Percentiles rank a stretch among this genome's conserved stretches.
phyloP scores from a whole-genome alignment of 2,888 invertebrate genomes.

The Clepsis dumicolana region DNA sequence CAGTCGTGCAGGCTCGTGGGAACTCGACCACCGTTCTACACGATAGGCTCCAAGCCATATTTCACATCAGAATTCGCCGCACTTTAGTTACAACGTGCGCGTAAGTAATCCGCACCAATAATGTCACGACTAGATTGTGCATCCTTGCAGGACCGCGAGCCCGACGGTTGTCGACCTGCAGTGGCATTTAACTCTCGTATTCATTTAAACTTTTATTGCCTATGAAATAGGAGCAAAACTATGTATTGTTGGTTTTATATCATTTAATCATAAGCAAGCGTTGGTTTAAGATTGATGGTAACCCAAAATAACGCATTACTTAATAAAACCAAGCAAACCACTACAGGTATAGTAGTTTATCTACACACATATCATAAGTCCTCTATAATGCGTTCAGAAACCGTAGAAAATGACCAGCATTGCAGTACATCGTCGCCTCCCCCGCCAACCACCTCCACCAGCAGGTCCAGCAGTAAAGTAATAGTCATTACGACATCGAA shows the following conservation, averaged over 20 bases:
- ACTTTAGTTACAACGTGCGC: conserved; percentile 64
- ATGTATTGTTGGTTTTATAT: neutral
- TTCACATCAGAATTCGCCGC: conserved; percentile 74
- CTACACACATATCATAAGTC: too few relatives aligned
- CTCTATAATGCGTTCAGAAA: too few relatives aligned
- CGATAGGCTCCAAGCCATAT: conserved; percentile 65
- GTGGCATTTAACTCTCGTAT: conserved; percentile 51
- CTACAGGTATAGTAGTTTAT: too few relatives aligned
- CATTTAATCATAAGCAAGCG: neutral
- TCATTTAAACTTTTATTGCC: conserved; percentile 37
- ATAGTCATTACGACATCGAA: too few relatives aligned
- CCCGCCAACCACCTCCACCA: too few relatives aligned
- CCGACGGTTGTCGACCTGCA: conserved; percentile 57
- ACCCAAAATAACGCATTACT: neutral
- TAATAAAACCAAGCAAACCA: neutral
- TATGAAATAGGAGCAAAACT: conserved; percentile 7
- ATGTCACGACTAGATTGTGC: conserved; percentile 77
- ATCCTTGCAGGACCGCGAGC: conserved; percentile 66
- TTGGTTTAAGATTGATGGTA: neutral
- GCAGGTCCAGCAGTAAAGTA: too few relatives aligned
- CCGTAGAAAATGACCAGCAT: too few relatives aligned
- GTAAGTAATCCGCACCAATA: conserved; percentile 66
- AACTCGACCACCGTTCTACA: conserved; percentile 63
- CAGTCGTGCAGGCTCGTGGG: conserved; percentile 65
- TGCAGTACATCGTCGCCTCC: too few relatives aligned